Conservation (phyloP, 2,797 vertebrate genomes). For the Labroides dimidiatus region DNA sequence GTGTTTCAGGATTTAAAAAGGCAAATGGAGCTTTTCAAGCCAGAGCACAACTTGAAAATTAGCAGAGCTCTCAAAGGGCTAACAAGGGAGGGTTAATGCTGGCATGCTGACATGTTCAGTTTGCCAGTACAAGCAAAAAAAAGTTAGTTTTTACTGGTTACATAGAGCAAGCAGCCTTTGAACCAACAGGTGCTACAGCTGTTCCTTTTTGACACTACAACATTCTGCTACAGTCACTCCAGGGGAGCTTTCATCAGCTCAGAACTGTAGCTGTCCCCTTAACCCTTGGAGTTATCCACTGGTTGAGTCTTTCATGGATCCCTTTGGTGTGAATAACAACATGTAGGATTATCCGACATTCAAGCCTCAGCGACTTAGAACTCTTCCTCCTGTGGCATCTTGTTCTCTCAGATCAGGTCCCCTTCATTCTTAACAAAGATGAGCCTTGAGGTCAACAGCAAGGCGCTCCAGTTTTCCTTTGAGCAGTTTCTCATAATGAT, state of each 20-base stretch:
- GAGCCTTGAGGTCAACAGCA: slow-evolving; percentile 12
- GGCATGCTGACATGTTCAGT: too few relatives aligned
- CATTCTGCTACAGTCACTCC: neutral
- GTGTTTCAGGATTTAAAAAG: too few relatives aligned
- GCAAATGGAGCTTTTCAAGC: too few relatives aligned
- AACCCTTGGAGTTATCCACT: neutral
- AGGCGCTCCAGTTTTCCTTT: slow-evolving; percentile 55
- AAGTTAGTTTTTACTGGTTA: too few relatives aligned
- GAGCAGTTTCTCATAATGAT: slow-evolving; percentile 22
- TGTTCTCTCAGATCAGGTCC: neutral
- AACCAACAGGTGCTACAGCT: too few relatives aligned
- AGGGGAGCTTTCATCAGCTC: neutral
- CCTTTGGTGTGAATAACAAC: neutral
- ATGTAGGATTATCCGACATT: neutral
- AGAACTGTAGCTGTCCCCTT: neutral
- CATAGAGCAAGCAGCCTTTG: too few relatives aligned
- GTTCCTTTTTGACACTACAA: neutral
- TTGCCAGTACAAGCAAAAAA: too few relatives aligned
- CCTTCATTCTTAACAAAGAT: slow-evolving; percentile 23
- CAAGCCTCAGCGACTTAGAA: neutral
- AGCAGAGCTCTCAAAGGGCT: too few relatives aligned
- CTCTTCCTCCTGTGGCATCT: neutral
- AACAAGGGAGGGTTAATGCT: too few relatives aligned
- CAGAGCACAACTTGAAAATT: too few relatives aligned
- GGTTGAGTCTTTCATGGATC: neutral